These are phyloP conservation scores for Heliconius melpomene DNA, from an alignment of 1,140 invertebrate species.

Conservation along the genomic window DNA sequence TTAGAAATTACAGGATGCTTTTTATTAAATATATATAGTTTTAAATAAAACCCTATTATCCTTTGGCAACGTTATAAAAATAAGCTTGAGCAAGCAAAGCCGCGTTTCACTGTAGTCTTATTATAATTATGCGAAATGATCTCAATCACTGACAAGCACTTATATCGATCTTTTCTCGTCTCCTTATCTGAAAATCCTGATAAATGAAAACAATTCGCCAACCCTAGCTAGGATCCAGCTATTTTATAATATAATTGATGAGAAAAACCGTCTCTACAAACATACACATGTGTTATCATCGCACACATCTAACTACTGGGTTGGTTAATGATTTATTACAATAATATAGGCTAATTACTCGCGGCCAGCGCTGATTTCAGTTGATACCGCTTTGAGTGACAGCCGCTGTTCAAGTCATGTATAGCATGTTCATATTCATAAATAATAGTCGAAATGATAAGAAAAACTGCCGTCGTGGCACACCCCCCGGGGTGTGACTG, in stretches of 20 bases:
- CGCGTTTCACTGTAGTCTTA: no score
- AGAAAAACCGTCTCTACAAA: background rate
- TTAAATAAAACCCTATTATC: no score
- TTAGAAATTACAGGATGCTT: no score
- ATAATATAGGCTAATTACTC: constrained; percentile 13
- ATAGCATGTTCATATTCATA: background rate
- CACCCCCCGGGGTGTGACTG: background rate
- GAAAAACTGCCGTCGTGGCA: background rate
- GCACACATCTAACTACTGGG: background rate
- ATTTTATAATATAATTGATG: background rate
- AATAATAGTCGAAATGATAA: background rate
- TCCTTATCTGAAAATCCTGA: no score
- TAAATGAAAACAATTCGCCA: no score
- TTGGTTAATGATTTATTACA: constrained; percentile 12
- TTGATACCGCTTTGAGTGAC: background rate
- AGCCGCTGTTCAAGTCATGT: background rate
- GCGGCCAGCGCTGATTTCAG: constrained; percentile 4
- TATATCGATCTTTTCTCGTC: no score
- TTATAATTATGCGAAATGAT: no score
- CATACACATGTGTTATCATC: background rate
- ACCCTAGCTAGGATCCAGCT: no score
- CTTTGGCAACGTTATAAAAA: no score
- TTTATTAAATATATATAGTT: no score
- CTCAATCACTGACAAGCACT: no score
- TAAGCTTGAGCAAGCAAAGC: no score